Percentiles rank a stretch among this genome's conserved stretches.
phyloP scores from a whole-genome alignment of 92 coral and sea anemone species.

The Diadumene lineata region DNA sequence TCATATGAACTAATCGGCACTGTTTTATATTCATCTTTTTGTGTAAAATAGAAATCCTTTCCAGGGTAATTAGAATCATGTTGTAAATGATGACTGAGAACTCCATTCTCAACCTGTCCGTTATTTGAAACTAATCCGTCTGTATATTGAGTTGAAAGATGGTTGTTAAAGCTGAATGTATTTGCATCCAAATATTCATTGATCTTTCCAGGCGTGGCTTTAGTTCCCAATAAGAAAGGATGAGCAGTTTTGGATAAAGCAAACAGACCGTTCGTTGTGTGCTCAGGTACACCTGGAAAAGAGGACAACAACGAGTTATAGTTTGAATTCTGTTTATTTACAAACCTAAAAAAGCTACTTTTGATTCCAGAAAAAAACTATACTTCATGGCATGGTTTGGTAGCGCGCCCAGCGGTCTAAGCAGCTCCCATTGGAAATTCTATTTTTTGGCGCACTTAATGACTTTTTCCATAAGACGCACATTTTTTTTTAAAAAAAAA shows the following conservation, averaged over 20 bases:
- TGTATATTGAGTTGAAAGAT: no score
- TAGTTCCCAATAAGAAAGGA: background rate
- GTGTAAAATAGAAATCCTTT: background rate
- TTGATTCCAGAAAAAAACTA: no score
- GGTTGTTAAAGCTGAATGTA: background rate
- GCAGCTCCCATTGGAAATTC: no score
- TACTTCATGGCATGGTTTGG: no score
- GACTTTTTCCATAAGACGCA: no score
- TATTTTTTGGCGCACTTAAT: no score
- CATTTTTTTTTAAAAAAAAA: no score
- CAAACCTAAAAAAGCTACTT: no score
- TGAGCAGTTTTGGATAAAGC: background rate
- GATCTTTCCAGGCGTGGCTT: background rate
- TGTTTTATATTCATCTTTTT: background rate
- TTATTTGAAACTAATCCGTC: no score
- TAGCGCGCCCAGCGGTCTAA: no score
- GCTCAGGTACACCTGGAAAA: background rate
- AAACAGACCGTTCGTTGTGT: background rate
- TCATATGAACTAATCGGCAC: background rate
- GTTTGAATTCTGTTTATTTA: background rate
- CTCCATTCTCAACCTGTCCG: background rate
- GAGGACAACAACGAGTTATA: background rate
- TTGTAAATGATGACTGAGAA: background rate
- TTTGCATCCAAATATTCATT: background rate
- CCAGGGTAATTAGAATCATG: background rate